Conservation (phyloP, 2,113 vertebrate species). For the human (Homo sapiens) region GRCh38 chr4:33648001-33648500, state of each 20-base stretch:
- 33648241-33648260: not conserved
- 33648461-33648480: not conserved
- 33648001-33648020: not conserved
- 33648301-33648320: not conserved
- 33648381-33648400: not conserved
- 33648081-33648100: not conserved
- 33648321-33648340: not conserved
- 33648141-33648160: not conserved
- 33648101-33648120: fast-evolving
- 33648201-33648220: not conserved
- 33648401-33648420: not conserved
- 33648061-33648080: not conserved
- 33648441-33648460: not conserved
- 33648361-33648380: not conserved
- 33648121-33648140: not conserved
- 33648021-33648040: not conserved
- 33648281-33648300: not conserved
- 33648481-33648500: not conserved
- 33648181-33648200: not conserved
- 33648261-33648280: not conserved
- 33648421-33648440: not conserved
- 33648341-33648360: not conserved
- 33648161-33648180: not conserved
- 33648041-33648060: not conserved
- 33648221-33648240: not conserved